Percentiles rank a stretch among this genome's conserved stretches.
Evolutionary conservation across 2,797 vertebrate species (phyloP).

Genomic region (Phaenicophaeus curvirostris): DNA sequence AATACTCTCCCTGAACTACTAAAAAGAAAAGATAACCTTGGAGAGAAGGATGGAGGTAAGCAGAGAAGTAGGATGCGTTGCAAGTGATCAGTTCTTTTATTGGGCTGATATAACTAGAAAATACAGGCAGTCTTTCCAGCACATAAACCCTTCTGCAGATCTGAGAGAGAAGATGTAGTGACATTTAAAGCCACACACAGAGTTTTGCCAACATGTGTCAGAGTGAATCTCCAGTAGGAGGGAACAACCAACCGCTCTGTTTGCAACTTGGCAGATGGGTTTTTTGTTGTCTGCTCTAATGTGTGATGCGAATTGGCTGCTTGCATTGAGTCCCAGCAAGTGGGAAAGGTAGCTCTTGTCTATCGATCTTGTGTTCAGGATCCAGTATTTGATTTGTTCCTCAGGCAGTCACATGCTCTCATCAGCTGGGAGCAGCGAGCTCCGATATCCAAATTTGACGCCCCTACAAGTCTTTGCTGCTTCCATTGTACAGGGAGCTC

Average conservation of each 20-base stretch:
- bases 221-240: background rate
- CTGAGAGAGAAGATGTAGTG: background rate
- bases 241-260: background rate
- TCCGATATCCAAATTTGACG: background rate
- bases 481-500: background rate
- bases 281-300: background rate
- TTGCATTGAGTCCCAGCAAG: background rate
- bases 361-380: background rate
- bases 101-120: background rate
- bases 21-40: background rate
- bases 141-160: background rate
- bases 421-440: background rate
- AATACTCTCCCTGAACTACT: background rate
- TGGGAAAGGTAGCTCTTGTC: background rate
- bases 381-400: background rate
- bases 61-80: background rate
- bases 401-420: background rate
- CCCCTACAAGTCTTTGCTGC: background rate
- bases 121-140: background rate
- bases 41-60: background rate
- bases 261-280: conserved; percentile 17
- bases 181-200: background rate
- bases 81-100: background rate
- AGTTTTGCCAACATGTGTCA: background rate
- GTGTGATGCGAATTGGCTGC: background rate